A percentile compares a stretch with the other conserved stretches of the same genome.
These are phyloP conservation scores for Brienomyrus brachyistius DNA, from an alignment of 2,113 vertebrate species.

Conservation along the genomic window DNA sequence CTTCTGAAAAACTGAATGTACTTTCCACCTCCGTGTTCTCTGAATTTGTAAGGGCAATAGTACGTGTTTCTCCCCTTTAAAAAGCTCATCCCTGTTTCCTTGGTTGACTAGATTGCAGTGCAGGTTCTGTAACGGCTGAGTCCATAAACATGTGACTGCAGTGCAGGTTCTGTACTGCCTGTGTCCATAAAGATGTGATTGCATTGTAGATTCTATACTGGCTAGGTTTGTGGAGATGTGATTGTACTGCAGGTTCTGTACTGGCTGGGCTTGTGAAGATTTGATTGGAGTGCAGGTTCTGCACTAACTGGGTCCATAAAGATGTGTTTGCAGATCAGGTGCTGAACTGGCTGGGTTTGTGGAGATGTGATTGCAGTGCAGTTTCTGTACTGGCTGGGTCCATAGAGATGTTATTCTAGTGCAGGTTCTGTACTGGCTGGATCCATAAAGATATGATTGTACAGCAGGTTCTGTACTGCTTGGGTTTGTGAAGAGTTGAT, in stretches of 20 bases:
- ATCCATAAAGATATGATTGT: background rate
- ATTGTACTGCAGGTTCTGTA: background rate
- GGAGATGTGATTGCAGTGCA: background rate
- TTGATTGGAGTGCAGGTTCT: background rate
- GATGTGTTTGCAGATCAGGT: background rate
- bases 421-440: background rate
- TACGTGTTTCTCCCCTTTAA: background rate
- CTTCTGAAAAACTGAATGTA: background rate
- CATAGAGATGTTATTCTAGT: background rate
- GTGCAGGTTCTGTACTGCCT: background rate
- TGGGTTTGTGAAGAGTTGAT: background rate
- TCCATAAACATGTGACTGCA: background rate
- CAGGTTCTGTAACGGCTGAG: background rate
- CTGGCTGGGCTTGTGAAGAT: background rate
- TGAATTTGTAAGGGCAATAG: background rate
- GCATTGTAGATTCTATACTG: background rate
- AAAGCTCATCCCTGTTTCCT: background rate
- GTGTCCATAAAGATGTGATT: background rate
- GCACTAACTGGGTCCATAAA: background rate
- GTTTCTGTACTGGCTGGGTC: background rate
- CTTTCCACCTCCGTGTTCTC: background rate
- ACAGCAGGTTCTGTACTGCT: background rate
- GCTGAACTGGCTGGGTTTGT: background rate
- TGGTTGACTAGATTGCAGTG: background rate
- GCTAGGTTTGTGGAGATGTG: background rate